phyloP scores from a whole-genome alignment of 2,113 vertebrate species.

The Deroptyus accipitrinus region DNA sequence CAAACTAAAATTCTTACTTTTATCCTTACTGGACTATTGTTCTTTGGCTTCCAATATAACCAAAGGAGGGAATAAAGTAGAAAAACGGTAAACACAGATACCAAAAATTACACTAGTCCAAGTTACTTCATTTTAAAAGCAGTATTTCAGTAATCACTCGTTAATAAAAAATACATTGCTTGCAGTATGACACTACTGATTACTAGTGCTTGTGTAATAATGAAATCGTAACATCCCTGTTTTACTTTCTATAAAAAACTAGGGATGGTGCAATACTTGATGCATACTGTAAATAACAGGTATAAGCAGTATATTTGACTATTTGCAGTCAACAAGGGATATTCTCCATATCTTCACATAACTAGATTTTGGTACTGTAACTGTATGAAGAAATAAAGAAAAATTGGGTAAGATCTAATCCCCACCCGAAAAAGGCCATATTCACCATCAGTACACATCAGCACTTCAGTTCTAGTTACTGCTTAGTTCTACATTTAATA shows the following conservation, averaged over 20 bases:
- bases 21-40: background rate
- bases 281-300: background rate
- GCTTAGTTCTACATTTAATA: background rate
- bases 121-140: background rate
- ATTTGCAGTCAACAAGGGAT: background rate
- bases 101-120: background rate
- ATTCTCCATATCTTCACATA: background rate
- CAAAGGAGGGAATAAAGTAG: background rate
- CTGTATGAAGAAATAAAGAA: background rate
- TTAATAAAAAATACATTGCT: background rate
- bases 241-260: background rate
- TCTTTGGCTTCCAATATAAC: slow-evolving; percentile 6
- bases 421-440: background rate
- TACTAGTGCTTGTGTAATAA: background rate
- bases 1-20: background rate
- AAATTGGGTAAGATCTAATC: background rate
- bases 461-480: background rate
- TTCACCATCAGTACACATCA: background rate
- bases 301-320: background rate
- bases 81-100: background rate
- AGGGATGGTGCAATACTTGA: background rate
- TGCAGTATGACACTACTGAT: background rate
- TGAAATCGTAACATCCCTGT: background rate
- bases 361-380: background rate
- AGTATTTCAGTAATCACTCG: background rate